phyloP scores from a whole-genome alignment of 1,140 invertebrate genomes.

The Trichomalopsis sarcophagae region DNA sequence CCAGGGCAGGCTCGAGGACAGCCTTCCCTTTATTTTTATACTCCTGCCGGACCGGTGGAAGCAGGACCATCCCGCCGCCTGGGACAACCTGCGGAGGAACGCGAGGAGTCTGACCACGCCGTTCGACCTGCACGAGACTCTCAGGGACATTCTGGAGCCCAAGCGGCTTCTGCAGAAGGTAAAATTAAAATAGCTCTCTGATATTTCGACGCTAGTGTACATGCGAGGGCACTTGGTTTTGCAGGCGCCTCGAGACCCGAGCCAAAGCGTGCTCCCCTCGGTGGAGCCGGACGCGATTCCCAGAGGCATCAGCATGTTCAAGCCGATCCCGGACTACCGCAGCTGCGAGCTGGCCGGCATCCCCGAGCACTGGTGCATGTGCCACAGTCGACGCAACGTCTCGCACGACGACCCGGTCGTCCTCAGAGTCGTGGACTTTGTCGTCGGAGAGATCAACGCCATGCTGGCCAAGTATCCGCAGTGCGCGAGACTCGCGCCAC shows the following conservation, averaged over 20 bases:
- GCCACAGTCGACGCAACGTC: conserved; percentile 79
- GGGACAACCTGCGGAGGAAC: conserved; percentile 76
- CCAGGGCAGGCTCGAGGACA: conserved; percentile 81
- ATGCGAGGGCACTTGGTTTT: no score
- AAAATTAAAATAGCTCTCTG: neutral
- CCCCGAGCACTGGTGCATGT: conserved; percentile 89
- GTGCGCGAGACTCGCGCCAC: conserved; percentile 77
- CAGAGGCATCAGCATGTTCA: conserved; percentile 85
- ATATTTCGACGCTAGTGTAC: no score
- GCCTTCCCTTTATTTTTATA: conserved; percentile 81
- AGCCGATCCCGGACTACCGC: conserved; percentile 81
- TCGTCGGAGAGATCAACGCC: conserved; percentile 80
- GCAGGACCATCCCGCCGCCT: conserved; percentile 72
- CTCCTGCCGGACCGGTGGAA: conserved; percentile 79
- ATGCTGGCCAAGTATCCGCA: conserved; percentile 77
- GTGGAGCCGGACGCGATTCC: conserved; percentile 62
- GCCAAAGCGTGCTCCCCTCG: conserved; percentile 46
- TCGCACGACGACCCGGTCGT: conserved; percentile 73
- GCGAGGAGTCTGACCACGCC: conserved; percentile 76
- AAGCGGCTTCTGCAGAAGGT: conserved; percentile 16
- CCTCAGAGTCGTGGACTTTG: conserved; percentile 74
- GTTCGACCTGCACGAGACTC: conserved; percentile 81
- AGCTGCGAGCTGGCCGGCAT: conserved; percentile 86
- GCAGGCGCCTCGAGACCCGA: no score
- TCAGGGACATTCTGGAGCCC: conserved; percentile 78